These are phyloP conservation scores for Acropora tenuis DNA, from an alignment of 64 coral and sea anemone genomes.

Conservation along the genomic window DNA sequence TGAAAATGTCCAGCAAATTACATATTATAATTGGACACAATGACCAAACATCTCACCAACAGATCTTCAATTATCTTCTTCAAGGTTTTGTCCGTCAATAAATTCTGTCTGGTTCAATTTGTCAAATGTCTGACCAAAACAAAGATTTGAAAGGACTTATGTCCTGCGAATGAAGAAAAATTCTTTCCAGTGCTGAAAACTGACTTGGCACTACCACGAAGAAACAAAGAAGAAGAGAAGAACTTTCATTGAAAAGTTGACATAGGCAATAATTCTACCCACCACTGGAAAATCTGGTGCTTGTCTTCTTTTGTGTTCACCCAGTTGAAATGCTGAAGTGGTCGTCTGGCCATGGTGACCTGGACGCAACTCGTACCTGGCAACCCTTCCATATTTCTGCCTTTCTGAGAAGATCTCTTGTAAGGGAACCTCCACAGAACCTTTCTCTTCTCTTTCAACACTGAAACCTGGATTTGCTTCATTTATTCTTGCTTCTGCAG, in stretches of 20 bases:
- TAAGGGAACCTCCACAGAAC: conserved; percentile 6
- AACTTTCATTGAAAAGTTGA: not conserved
- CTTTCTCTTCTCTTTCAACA: not conserved
- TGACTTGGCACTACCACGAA: no score
- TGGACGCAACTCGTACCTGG: conserved; percentile 83
- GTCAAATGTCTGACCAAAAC: no score
- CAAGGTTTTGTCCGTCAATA: no score
- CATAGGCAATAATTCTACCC: not conserved
- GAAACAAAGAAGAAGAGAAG: no score
- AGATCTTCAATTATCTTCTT: no score
- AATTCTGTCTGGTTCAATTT: no score
- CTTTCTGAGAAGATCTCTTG: conserved; percentile 85
- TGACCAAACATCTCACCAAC: no score
- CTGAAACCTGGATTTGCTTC: conserved; percentile 64
- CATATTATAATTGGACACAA: no score
- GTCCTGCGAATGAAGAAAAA: no score
- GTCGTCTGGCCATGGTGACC: conserved; percentile 23
- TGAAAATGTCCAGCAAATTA: no score
- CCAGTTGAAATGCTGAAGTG: not conserved
- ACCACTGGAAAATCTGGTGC: not conserved
- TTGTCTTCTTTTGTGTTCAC: conserved; percentile 22
- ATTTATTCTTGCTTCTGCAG: conserved; percentile 83
- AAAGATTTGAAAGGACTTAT: no score
- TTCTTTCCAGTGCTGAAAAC: no score
- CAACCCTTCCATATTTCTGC: conserved; percentile 77